These are phyloP conservation scores for Syndactyla subalaris DNA, from an alignment of 2,797 vertebrate species.

Conservation along the genomic window DNA sequence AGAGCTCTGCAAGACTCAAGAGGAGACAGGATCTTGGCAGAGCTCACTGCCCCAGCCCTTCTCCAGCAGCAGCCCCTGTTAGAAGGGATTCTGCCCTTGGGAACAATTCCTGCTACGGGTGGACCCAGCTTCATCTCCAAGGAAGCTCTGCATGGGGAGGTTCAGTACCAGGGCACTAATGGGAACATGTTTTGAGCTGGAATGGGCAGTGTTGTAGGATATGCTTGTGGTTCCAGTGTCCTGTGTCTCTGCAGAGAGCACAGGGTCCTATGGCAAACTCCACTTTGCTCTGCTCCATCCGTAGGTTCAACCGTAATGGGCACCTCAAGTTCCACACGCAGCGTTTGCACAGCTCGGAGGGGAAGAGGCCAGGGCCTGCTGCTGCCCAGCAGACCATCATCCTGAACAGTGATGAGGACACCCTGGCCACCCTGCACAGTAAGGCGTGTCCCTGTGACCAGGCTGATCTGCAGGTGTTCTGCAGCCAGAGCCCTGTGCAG, in stretches of 20 bases:
- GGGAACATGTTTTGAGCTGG: not conserved
- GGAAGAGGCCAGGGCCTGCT: slow-evolving; percentile 49
- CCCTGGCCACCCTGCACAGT: slow-evolving; percentile 91
- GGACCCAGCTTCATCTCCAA: not conserved
- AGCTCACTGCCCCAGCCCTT: not conserved
- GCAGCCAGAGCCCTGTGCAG: accelerated
- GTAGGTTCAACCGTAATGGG: slow-evolving; percentile 95
- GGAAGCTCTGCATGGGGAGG: not conserved
- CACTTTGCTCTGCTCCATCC: not conserved
- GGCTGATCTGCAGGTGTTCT: not conserved
- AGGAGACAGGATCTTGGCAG: not conserved
- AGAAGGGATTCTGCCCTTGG: not conserved
- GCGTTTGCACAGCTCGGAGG: slow-evolving; percentile 89
- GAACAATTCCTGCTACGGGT: accelerated
- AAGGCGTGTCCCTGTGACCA: slow-evolving; percentile 34
- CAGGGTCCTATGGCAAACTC: not conserved
- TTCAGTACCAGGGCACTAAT: not conserved
- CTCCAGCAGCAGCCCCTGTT: accelerated
- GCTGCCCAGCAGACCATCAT: slow-evolving; percentile 86
- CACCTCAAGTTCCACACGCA: slow-evolving; percentile 98
- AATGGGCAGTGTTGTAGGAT: accelerated
- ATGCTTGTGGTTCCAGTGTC: accelerated
- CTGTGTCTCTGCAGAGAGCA: not conserved
- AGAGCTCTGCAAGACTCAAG: not conserved
- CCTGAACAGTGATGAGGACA: slow-evolving; percentile 90